phyloP scores from a whole-genome alignment of 2,888 invertebrate species.

The Drosophila nr. fundita region DNA sequence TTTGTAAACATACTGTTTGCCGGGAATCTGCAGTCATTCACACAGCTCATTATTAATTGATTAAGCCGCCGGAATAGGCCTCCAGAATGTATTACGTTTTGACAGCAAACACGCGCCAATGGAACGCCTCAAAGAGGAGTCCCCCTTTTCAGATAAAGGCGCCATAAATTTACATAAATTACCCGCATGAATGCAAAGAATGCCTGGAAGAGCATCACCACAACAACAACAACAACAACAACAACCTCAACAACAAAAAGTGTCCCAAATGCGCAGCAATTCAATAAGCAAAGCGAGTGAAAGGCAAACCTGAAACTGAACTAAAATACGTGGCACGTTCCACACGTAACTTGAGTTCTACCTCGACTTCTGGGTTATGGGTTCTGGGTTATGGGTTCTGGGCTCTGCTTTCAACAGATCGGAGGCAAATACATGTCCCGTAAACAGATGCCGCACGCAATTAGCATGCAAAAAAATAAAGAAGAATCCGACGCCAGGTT shows the following conservation, averaged over 20 bases:
- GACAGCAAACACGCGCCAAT: constrained; percentile 75
- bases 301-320: constrained; percentile 72
- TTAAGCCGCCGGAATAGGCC: constrained; percentile 49
- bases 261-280: constrained; percentile 75
- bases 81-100: constrained; percentile 53
- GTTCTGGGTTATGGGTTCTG: neutral
- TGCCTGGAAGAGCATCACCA: constrained; percentile 10
- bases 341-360: constrained; percentile 65
- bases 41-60: constrained; percentile 70
- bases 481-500: constrained; percentile 20
- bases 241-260: constrained; percentile 24
- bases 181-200: constrained; percentile 77
- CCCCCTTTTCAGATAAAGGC: constrained; percentile 56
- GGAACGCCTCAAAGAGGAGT: constrained; percentile 11
- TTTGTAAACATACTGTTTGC: neutral
- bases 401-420: constrained; percentile 29
- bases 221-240: neutral
- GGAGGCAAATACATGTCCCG: constrained; percentile 54
- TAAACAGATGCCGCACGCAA: constrained; percentile 62
- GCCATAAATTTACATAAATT: constrained; percentile 81
- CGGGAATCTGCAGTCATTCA: constrained; percentile 52
- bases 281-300: constrained; percentile 58
- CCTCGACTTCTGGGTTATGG: constrained; percentile 34
- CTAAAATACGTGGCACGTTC: constrained; percentile 74
- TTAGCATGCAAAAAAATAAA: constrained; percentile 66